Conservation (phyloP, 2,888 invertebrate genomes). For the Hyles lineata region DNA sequence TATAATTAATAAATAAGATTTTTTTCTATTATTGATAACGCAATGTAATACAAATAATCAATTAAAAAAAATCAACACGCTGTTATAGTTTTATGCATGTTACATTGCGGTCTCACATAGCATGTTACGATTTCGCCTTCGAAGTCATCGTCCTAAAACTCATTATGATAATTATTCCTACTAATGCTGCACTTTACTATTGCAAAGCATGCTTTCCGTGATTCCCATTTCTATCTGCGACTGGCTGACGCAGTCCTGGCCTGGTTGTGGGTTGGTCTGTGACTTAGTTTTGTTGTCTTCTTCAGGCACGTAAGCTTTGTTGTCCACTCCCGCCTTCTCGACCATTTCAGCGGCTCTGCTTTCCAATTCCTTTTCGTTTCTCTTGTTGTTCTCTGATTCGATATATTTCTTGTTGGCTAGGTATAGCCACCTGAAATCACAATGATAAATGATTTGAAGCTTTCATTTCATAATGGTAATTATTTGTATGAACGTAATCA, state of each 20-base stretch:
- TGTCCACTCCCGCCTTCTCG: constrained; percentile 68
- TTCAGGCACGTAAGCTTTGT: constrained; percentile 76
- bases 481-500: background rate
- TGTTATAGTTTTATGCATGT: too few species aligned
- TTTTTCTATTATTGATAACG: too few species aligned
- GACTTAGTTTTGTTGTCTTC: constrained; percentile 60
- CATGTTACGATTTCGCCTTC: too few species aligned
- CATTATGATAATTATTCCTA: background rate
- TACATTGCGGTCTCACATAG: too few species aligned
- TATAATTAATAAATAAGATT: too few species aligned
- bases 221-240: constrained; percentile 75
- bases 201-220: constrained; percentile 72
- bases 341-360: constrained; percentile 48
- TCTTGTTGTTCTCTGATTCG: constrained; percentile 46
- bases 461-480: background rate
- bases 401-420: constrained; percentile 86
- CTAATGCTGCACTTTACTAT: constrained; percentile 64
- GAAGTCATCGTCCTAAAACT: too few species aligned
- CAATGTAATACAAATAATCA: too few species aligned
- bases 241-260: constrained; percentile 59
- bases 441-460: background rate
- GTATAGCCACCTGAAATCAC: constrained; percentile 87
- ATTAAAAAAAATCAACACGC: too few species aligned
- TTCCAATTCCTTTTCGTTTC: constrained; percentile 47
- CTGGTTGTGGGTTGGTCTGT: constrained; percentile 41